These are phyloP conservation scores for Sycophaga agraensis DNA, from an alignment of 1,140 invertebrate genomes.

Conservation along the genomic window DNA sequence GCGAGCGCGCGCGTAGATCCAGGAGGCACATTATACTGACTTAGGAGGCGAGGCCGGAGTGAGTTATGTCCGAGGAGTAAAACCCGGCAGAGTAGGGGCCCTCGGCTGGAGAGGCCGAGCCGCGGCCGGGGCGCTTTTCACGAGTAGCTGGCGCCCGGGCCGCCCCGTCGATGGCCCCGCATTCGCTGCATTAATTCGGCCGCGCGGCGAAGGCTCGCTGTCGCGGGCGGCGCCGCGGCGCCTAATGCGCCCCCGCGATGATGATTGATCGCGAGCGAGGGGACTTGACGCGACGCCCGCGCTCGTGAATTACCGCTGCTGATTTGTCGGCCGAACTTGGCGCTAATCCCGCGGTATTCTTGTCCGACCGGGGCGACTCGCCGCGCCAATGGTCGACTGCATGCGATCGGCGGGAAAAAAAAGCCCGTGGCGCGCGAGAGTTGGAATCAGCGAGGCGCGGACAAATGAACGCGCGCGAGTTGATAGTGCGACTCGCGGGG, in stretches of 20 bases:
- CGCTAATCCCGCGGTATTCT: conserved; percentile 11
- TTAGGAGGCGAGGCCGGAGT: no score
- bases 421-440: no score
- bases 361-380: neutral
- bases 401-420: no score
- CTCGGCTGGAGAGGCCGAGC: no score
- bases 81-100: no score
- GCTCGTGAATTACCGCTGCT: conserved; percentile 4
- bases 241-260: conserved; percentile 3
- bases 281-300: no score
- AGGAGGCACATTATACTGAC: no score
- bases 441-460: no score
- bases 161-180: no score
- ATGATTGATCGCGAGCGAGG: conserved; percentile 18
- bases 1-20: no score
- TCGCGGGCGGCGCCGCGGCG: neutral
- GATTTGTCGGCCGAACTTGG: conserved; percentile 1
- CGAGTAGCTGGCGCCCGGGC: neutral
- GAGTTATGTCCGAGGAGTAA: no score
- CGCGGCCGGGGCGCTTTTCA: conserved; percentile 2
- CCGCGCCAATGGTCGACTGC: no score
- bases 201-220: neutral
- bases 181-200: conserved; percentile 8
- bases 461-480: neutral
- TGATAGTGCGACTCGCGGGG: neutral